phyloP scores from a whole-genome alignment of 2,113 vertebrate genomes.

The Carassius carassius region DNA sequence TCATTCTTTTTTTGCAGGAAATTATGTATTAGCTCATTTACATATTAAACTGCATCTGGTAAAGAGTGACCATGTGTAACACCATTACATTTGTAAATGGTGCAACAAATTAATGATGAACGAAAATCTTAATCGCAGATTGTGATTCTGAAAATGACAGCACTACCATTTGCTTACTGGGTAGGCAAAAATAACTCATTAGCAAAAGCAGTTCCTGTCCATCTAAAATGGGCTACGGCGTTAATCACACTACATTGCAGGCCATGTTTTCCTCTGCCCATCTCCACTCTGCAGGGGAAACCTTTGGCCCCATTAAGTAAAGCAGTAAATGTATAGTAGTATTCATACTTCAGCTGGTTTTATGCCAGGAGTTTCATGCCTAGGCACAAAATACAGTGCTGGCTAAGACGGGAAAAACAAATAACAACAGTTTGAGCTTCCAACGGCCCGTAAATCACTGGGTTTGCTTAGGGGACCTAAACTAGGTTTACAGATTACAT shows the following conservation, averaged over 20 bases:
- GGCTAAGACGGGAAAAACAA: constrained; percentile 15
- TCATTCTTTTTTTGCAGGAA: neutral
- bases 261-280: neutral
- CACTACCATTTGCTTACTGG: neutral
- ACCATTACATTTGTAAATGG: neutral
- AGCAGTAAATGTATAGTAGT: constrained; percentile 19
- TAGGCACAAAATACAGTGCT: neutral
- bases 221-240: constrained; percentile 3
- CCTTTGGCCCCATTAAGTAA: constrained; percentile 14
- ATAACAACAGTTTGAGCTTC: neutral
- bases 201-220: neutral
- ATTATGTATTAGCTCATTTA: neutral
- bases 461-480: neutral
- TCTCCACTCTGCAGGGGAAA: constrained; percentile 6
- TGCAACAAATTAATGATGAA: neutral
- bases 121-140: neutral
- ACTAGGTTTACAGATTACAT: neutral
- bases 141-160: neutral
- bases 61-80: neutral
- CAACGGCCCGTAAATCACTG: neutral
- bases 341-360: constrained; percentile 22
- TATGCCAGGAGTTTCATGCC: constrained; percentile 10
- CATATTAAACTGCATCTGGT: neutral
- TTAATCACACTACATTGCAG: constrained; percentile 11
- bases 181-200: neutral